A percentile compares a stretch with the other conserved stretches of the same genome.
These are phyloP conservation scores for Dusona sp. DNA, from an alignment of 2,888 invertebrate genomes.

Conservation along the genomic window DNA sequence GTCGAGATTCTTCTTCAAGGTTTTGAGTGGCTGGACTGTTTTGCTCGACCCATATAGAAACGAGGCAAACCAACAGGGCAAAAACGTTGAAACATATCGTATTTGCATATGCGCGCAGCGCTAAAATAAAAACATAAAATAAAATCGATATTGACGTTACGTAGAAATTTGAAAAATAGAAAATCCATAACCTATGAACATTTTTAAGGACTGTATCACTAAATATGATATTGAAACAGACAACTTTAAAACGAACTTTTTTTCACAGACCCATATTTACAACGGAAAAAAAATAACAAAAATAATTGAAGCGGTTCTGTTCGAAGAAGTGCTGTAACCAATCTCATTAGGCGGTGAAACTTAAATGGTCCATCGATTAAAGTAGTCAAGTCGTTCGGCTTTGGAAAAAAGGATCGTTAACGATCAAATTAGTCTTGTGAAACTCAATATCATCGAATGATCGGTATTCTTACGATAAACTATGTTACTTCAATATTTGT, in stretches of 20 bases:
- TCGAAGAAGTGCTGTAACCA: neutral
- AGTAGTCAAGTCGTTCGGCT: neutral
- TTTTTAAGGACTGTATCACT: no score
- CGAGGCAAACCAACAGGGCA: constrained; percentile 74
- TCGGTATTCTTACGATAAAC: constrained; percentile 48
- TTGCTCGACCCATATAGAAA: constrained; percentile 76
- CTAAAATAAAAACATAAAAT: constrained; percentile 63
- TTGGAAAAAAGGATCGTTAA: constrained; percentile 26
- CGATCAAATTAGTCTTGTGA: constrained; percentile 42
- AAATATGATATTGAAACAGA: no score
- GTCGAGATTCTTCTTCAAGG: constrained; percentile 10
- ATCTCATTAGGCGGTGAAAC: neutral
- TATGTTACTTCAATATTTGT: neutral
- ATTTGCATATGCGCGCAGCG: constrained; percentile 74
- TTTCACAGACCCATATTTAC: no score
- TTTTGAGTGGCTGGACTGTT: constrained; percentile 60
- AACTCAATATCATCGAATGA: constrained; percentile 38
- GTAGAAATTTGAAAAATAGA: neutral
- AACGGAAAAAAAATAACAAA: neutral
- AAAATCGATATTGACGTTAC: neutral
- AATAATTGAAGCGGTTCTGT: neutral
- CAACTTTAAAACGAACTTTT: no score
- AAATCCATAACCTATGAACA: neutral
- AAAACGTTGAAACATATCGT: constrained; percentile 75
- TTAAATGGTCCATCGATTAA: constrained; percentile 14